These are phyloP conservation scores for Bucco capensis DNA, from an alignment of 2,113 vertebrate genomes.

Conservation along the genomic window DNA sequence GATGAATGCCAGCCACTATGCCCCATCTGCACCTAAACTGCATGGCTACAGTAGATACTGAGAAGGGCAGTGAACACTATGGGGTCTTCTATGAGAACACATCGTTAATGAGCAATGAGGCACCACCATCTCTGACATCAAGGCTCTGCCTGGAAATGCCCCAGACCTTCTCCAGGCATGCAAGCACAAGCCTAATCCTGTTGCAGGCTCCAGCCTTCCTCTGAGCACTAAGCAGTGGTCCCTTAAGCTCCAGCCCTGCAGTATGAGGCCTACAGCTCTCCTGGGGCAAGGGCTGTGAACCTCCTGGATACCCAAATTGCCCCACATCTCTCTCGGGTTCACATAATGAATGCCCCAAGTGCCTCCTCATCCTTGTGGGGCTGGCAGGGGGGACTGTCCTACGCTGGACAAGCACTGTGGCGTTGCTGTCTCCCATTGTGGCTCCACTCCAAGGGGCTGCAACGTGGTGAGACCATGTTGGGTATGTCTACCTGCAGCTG, in stretches of 20 bases:
- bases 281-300: accelerated
- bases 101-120: not conserved
- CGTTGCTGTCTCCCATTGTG: not conserved
- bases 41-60: not conserved
- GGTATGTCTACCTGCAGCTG: not conserved
- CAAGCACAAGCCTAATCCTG: not conserved
- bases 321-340: not conserved
- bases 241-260: not conserved
- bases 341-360: not conserved
- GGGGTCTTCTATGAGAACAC: not conserved
- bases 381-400: not conserved
- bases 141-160: not conserved
- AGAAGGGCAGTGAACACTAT: not conserved
- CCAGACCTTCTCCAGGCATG: not conserved
- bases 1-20: not conserved
- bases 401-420: accelerated
- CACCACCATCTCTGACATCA: not conserved
- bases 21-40: not conserved
- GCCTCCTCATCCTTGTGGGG: not conserved
- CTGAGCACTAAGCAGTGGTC: accelerated
- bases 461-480: not conserved
- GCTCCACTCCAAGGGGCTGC: not conserved
- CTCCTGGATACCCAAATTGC: accelerated
- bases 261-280: not conserved
- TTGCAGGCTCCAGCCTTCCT: not conserved